Conservation (phyloP, 2,888 invertebrate genomes). For the Hirtodrosophila histrioides region DNA sequence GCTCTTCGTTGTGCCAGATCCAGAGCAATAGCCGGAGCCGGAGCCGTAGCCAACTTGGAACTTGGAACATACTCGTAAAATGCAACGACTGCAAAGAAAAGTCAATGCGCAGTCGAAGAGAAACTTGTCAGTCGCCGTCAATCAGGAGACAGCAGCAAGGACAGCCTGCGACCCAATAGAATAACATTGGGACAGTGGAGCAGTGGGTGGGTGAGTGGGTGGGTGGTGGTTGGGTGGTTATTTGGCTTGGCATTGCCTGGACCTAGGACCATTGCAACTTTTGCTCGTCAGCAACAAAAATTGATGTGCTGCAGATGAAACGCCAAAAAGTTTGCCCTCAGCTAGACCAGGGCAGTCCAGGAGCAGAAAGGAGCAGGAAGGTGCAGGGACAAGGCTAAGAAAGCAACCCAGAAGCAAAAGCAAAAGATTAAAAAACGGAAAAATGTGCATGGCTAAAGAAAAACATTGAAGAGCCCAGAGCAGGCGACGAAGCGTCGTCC, state of each 20-base stretch:
- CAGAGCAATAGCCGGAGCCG: conserved; percentile 20
- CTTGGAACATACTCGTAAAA: conserved; percentile 74
- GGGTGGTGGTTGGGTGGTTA: conserved; percentile 1
- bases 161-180: conserved; percentile 71
- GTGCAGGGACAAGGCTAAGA: conserved; percentile 39
- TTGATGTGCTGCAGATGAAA: conserved; percentile 81
- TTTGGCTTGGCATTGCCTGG: conserved; percentile 41
- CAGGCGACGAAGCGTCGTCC: conserved; percentile 47
- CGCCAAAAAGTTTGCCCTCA: conserved; percentile 80
- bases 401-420: conserved; percentile 62
- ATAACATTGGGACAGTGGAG: conserved; percentile 56
- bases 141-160: conserved; percentile 66
- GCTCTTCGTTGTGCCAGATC: conserved; percentile 31
- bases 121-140: conserved; percentile 81
- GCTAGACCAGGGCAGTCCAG: conserved; percentile 34
- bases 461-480: conserved; percentile 65
- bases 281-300: conserved; percentile 82
- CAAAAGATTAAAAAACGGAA: conserved; percentile 79
- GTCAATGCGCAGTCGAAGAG: conserved; percentile 79
- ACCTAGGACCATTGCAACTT: conserved; percentile 69
- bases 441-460: conserved; percentile 68
- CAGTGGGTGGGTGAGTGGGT: conserved; percentile 6
- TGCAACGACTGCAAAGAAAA: conserved; percentile 75
- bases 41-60: conserved; percentile 53
- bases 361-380: conserved; percentile 5